These are phyloP conservation scores for Dascillus cervinus DNA, from an alignment of 2,888 invertebrate genomes.

Conservation along the genomic window DNA sequence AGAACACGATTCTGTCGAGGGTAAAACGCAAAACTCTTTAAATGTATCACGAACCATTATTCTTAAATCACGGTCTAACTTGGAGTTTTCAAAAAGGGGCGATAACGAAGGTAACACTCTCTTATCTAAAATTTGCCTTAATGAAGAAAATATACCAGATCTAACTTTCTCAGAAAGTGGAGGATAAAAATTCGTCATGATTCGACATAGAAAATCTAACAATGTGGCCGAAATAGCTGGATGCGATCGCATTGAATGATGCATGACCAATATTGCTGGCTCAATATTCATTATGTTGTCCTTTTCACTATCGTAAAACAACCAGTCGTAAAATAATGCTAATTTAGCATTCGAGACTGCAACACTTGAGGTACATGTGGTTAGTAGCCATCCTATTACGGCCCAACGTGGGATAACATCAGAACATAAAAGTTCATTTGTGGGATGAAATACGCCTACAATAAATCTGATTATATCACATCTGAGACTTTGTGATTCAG, in stretches of 20 bases:
- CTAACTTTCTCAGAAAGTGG: constrained; percentile 70
- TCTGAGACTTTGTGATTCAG: constrained; percentile 83
- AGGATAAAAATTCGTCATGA: constrained; percentile 82
- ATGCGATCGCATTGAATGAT: constrained; percentile 86
- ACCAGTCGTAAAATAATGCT: constrained; percentile 89
- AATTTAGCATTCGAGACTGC: constrained; percentile 87
- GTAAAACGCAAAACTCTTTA: constrained; percentile 73
- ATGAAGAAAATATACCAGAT: constrained; percentile 72
- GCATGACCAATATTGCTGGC: constrained; percentile 90
- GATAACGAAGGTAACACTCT: constrained; percentile 80
- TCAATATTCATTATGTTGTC: constrained; percentile 96
- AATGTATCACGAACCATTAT: constrained; percentile 84
- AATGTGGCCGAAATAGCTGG: constrained; percentile 85
- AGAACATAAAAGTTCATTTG: constrained; percentile 87
- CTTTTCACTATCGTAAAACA: constrained; percentile 82
- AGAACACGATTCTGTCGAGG: constrained; percentile 47
- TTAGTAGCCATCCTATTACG: constrained; percentile 87
- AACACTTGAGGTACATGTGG: constrained; percentile 82
- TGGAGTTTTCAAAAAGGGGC: constrained; percentile 81
- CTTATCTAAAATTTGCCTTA: constrained; percentile 83
- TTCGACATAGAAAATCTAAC: constrained; percentile 85
- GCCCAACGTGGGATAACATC: constrained; percentile 94
- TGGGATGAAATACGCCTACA: constrained; percentile 88
- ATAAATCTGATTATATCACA: constrained; percentile 92
- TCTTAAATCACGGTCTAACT: constrained; percentile 75